Evolutionary conservation across 2,888 invertebrate species (phyloP).

Genomic region (Clusia tigrina): DNA sequence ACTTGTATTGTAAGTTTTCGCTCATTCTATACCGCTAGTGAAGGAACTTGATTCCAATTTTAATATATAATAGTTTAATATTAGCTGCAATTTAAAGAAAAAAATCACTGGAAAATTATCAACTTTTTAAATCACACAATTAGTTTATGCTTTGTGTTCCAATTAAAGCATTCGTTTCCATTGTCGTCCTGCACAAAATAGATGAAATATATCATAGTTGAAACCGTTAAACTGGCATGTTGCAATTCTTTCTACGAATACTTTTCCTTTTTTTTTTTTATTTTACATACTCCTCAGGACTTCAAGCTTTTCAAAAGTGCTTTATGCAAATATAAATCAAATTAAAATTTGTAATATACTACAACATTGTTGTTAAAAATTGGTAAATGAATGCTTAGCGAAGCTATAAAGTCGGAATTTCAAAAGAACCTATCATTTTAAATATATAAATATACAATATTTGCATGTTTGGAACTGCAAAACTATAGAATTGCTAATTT

Average conservation of each 20-base stretch:
- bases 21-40: no score
- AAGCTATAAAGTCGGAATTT: no score
- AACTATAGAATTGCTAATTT: no score
- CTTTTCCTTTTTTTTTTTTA: not conserved
- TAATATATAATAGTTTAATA: no score
- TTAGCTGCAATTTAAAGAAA: no score
- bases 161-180: not conserved
- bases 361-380: conserved; percentile 25
- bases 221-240: not conserved
- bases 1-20: no score
- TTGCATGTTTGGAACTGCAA: no score
- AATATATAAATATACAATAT: no score
- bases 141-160: not conserved
- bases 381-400: conserved; percentile 10
- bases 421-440: no score
- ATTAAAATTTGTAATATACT: no score
- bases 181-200: not conserved
- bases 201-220: not conserved
- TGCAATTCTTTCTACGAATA: not conserved
- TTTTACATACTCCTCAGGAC: not conserved
- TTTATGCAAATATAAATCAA: not conserved
- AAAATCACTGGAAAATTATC: not conserved
- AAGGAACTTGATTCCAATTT: no score
- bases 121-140: not conserved
- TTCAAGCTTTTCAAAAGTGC: not conserved